Evolutionary conservation across 2,797 vertebrate species (phyloP), one percentile per base, ranked within the genome.

Genomic region (Lateolabrax maculatus): DNA sequence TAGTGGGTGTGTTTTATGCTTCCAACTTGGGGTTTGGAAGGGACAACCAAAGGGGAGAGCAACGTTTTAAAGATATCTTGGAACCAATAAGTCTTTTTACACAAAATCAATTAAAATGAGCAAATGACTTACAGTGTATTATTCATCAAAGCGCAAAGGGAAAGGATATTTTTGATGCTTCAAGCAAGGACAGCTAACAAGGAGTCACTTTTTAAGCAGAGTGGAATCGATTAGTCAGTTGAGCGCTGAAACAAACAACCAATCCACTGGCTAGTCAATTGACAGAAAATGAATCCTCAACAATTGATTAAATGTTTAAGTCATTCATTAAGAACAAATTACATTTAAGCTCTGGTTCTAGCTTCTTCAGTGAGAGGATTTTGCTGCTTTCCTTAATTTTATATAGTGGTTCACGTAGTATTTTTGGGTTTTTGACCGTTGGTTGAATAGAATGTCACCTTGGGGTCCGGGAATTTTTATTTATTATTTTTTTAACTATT

Each of bases 41-140:
- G 5, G 67, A 66, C 48, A 76, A 89, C 84, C 79, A 86, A 84
- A 88, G 77, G 41, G 11, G 27, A 63, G 27, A 34, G 16, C 43
- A 79, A 66, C 61, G 19, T 66, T 70, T 66, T 62, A 29, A 65
- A 63, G 66, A 71, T 65, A 55, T 71, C 58, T 52, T 57, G 66
- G 57, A 83, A 63, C 18, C 41, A n/a, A 55, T 27, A 55, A 11
- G 11, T 70, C 21, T 16, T 41, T 64, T 88, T 53, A 67, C 64
- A 37, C 1, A 71, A 37, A 80, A 58, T 64, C 15, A n/a, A 66
- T 51, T 2, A 19, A n/a, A 75, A 75, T 41, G 71, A 67, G 29
- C 31, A 49, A 61, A 67, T n/a, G 8, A 23, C 10, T 69, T 25
- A 46, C 2, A 23, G 27, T 19, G 10, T 44, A 41, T 74, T 64